Percentiles rank a stretch among this genome's conserved stretches.
phyloP scores from a whole-genome alignment of 1,140 invertebrate genomes.

The Conus betulinus region DNA sequence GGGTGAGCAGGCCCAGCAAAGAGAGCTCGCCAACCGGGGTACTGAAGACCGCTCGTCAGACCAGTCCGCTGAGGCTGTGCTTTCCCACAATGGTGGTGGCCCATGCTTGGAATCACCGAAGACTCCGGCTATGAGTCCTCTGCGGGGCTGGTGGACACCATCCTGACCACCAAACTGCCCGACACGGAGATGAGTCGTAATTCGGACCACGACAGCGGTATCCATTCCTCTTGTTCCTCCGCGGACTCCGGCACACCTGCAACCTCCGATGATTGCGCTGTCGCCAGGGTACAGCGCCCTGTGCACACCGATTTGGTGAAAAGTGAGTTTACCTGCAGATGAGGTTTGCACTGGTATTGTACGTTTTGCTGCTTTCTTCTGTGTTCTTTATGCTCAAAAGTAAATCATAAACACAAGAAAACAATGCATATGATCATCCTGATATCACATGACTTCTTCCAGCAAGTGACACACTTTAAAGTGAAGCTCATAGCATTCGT shows the following conservation, averaged over 20 bases:
- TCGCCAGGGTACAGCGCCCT: neutral
- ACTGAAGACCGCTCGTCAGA: neutral
- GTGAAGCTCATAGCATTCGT: too few species aligned
- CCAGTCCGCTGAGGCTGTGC: neutral
- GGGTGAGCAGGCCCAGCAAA: neutral
- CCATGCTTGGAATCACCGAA: neutral
- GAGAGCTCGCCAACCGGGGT: neutral
- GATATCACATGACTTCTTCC: too few species aligned
- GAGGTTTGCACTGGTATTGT: too few species aligned
- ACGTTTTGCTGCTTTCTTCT: too few species aligned
- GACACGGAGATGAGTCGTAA: neutral
- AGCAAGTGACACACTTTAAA: too few species aligned
- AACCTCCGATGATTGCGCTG: too few species aligned
- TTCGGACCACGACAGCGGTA: neutral
- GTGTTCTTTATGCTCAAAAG: too few species aligned
- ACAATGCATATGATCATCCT: too few species aligned
- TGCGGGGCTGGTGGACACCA: slow-evolving; percentile 1
- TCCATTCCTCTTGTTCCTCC: neutral
- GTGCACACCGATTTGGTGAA: neutral
- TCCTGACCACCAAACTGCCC: slow-evolving; percentile 15
- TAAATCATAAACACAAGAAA: too few species aligned
- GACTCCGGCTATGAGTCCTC: slow-evolving; percentile 19
- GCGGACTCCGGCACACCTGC: too few species aligned
- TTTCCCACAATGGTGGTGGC: neutral
- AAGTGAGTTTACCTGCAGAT: too few species aligned